These are phyloP conservation scores for Setipinna tenuifilis DNA, from an alignment of 2,797 vertebrate genomes.

Conservation along the genomic window DNA sequence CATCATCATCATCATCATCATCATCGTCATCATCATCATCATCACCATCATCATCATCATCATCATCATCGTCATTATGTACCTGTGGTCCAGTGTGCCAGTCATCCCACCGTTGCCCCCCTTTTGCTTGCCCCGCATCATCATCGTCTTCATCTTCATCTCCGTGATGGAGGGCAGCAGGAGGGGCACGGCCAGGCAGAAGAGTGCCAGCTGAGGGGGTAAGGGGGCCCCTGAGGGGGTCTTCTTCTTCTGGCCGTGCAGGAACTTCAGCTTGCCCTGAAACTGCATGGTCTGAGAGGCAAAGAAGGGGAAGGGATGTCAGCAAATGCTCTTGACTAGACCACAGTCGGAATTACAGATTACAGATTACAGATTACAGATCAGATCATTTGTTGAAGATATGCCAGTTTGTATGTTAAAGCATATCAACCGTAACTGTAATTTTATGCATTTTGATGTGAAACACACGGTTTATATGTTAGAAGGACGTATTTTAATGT, in stretches of 20 bases:
- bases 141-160: conserved; percentile 85
- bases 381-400: too few species aligned
- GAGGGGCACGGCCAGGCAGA: conserved; percentile 89
- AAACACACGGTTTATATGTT: too few species aligned
- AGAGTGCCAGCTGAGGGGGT: conserved; percentile 88
- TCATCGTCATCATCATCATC: background rate
- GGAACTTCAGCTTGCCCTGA: conserved; percentile 91
- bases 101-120: conserved; percentile 59
- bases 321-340: background rate
- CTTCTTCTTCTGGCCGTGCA: conserved; percentile 92
- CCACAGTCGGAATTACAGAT: too few species aligned
- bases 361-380: too few species aligned
- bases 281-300: conserved; percentile 91
- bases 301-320: background rate
- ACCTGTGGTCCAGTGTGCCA: conserved; percentile 75
- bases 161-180: conserved; percentile 85
- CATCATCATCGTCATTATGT: conserved; percentile 26
- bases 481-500: too few species aligned
- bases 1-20: background rate
- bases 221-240: conserved; percentile 76
- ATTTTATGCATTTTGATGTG: too few species aligned
- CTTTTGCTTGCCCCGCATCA: conserved; percentile 85
- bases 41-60: background rate
- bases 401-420: too few species aligned
- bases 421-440: too few species aligned